A percentile compares a stretch with the other conserved stretches of the same genome.
phyloP scores from a whole-genome alignment of 2,888 invertebrate species.

The Cyaniris semiargus region DNA sequence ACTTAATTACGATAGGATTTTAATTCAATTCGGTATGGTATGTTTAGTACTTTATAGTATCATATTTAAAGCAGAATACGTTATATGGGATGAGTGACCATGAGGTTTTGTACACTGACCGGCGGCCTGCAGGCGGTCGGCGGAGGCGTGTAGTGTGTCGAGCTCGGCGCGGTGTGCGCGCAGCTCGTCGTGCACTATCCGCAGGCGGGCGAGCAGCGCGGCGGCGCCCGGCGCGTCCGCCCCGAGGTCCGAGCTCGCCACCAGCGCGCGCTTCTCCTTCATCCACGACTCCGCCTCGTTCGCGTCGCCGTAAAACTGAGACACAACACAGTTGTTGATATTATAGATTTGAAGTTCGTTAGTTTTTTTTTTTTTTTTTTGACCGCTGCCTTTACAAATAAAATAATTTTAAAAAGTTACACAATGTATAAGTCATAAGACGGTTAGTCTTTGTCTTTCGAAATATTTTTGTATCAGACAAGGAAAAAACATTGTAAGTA shows the following conservation, averaged over 20 bases:
- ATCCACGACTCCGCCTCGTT: constrained; percentile 99
- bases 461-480: too few species aligned
- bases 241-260: constrained; percentile 94
- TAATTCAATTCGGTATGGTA: too few species aligned
- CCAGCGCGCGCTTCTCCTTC: constrained; percentile 95
- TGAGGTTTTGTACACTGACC: constrained; percentile 59
- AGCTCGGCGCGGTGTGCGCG: constrained; percentile 94
- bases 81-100: background rate
- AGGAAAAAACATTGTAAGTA: too few species aligned
- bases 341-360: background rate
- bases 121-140: constrained; percentile 86
- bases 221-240: constrained; percentile 95
- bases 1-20: too few species aligned
- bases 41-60: too few species aligned
- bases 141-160: constrained; percentile 88
- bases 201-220: constrained; percentile 92
- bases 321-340: background rate
- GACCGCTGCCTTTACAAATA: too few species aligned
- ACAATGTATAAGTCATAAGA: too few species aligned
- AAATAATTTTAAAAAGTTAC: too few species aligned
- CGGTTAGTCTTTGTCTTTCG: too few species aligned
- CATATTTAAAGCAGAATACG: too few species aligned
- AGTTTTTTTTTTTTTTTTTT: too few species aligned
- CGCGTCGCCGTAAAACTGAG: constrained; percentile 95
- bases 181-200: constrained; percentile 92